These are phyloP conservation scores for Phalacrocorax brasilianus DNA, from an alignment of 2,113 vertebrate species.

Conservation along the genomic window DNA sequence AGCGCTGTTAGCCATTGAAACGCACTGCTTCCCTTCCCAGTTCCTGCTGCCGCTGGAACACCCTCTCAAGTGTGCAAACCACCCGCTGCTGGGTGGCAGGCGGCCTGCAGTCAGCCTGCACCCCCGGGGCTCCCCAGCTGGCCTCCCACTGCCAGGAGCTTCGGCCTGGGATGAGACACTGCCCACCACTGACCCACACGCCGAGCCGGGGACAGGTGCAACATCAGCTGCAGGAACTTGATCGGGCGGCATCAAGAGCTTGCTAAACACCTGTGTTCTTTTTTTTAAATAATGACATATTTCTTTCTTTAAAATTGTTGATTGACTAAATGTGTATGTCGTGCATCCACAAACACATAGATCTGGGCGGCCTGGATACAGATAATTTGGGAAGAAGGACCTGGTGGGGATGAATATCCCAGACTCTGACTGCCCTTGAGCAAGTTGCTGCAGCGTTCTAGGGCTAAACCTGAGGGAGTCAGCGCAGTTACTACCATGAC, in stretches of 20 bases:
- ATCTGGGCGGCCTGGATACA: background rate
- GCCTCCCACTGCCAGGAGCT: rapidly evolving
- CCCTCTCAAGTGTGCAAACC: background rate
- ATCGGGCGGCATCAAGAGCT: rapidly evolving
- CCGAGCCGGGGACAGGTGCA: rapidly evolving
- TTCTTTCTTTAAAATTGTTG: background rate
- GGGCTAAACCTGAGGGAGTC: background rate
- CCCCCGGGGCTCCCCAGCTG: rapidly evolving
- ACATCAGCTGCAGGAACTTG: rapidly evolving
- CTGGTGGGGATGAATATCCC: background rate
- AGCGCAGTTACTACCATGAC: background rate
- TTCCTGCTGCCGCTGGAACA: background rate
- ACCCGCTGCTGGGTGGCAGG: too few species aligned
- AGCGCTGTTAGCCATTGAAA: background rate
- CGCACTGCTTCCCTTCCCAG: background rate
- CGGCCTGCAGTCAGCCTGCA: too few species aligned
- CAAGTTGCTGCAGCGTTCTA: background rate
- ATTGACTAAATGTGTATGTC: rapidly evolving
- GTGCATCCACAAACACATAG: rapidly evolving
- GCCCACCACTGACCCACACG: rapidly evolving
- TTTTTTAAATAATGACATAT: background rate
- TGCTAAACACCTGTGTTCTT: rapidly evolving
- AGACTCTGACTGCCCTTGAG: background rate
- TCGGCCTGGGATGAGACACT: rapidly evolving
- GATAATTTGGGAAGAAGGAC: background rate